Evolutionary conservation across 2,888 invertebrate species (phyloP), one percentile per base, ranked within the genome.

Genomic region (Calephelis perditalis): DNA sequence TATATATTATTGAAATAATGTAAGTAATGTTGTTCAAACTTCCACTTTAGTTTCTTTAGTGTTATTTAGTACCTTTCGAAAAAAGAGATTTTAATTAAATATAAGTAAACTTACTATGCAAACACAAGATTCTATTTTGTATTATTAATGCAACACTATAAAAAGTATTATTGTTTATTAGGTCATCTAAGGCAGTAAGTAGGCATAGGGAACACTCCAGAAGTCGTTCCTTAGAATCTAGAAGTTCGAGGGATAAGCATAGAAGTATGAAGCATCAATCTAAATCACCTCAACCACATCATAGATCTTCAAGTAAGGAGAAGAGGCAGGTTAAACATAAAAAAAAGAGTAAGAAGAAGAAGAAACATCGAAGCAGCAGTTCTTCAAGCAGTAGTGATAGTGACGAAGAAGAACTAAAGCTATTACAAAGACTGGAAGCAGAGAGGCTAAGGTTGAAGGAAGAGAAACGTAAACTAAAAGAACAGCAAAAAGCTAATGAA

Each of bases 401-500:
- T 62, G 84, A 81, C 57, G 88, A 91, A 57, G 85, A 91, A 66
- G 94, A 94, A 10, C 75, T 94, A 0, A 93, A 94, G 72, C 75
- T 97, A 36, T 76, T 97, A 66, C 92, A 95, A 75, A 92, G 94
- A 69, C 81, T 97, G 12, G 94, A 96, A 73, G 92, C 94, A 0
- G 95, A 96, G 71, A 86, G 96, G 0, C 70, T 93, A 12, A 91
- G 93, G 58, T 88, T 93, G 47, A 83, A 92, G 8, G 92, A 95
- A 40, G 94, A 95, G 56, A 92, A 92, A 59, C 92, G 91, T 63
- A 92, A 92, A 3, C 91, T 93, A 62, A 97, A 97, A 71, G 96
- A 96, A 70, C 73, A 93, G 59, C 76, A 94, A 76, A 99, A 99
- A 82, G 95, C 96, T 0, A 94, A 94, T 60, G 99, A 99, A 89